Percentiles rank a stretch among this genome's conserved stretches.
Conservation (phyloP, 2,888 invertebrate species). For the Notodonta ziczac region DNA sequence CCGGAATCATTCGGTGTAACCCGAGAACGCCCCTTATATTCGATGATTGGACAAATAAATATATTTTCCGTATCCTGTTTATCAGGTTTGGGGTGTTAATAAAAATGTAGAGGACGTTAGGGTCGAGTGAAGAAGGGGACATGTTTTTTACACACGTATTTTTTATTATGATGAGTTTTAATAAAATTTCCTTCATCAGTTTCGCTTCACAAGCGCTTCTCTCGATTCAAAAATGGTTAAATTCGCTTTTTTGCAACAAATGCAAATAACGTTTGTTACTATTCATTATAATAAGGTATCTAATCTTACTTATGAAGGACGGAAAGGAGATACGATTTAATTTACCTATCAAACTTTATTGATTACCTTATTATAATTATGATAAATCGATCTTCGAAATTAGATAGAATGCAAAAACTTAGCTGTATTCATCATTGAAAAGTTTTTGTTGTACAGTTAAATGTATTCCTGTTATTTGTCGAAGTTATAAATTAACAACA, state of each 20-base stretch:
- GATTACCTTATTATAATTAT: conserved; percentile 25
- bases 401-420: conserved; percentile 25
- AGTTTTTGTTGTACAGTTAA: conserved; percentile 24
- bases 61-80: conserved; percentile 84
- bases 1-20: conserved; percentile 80
- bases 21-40: conserved; percentile 81
- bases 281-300: too few species aligned
- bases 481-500: conserved; percentile 30
- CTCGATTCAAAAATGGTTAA: too few species aligned
- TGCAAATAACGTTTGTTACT: too few species aligned
- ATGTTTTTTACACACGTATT: neutral
- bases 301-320: neutral
- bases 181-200: too few species aligned
- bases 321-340: conserved; percentile 5
- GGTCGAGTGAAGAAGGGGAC: conserved; percentile 26
- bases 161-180: neutral
- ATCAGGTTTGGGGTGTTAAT: conserved; percentile 83
- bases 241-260: too few species aligned
- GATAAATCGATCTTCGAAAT: conserved; percentile 33
- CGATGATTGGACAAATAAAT: conserved; percentile 85
- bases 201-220: too few species aligned
- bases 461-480: conserved; percentile 24
- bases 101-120: conserved; percentile 77
- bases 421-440: conserved; percentile 21
- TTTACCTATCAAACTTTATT: conserved; percentile 7